Conservation (phyloP, 2,113 vertebrate species). For the Rhipidura dahli region DNA sequence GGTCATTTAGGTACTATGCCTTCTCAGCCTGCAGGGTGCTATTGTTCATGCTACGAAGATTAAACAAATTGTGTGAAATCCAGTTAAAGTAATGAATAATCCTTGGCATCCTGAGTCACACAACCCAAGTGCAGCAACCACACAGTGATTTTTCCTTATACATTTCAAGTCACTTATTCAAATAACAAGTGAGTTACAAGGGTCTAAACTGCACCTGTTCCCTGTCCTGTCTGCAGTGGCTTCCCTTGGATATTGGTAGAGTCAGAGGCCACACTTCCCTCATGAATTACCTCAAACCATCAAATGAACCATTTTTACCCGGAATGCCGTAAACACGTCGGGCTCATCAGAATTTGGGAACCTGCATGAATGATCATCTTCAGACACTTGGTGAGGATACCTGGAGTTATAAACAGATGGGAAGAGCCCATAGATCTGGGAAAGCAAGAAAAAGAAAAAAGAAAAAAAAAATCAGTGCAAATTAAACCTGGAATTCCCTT, state of each 20-base stretch:
- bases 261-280: background rate
- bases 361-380: background rate
- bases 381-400: slow-evolving; percentile 22
- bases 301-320: slow-evolving; percentile 34
- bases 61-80: background rate
- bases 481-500: background rate
- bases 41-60: background rate
- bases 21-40: background rate
- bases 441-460: background rate
- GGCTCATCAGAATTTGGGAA: background rate
- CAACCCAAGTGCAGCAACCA: background rate
- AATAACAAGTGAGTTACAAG: background rate
- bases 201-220: background rate
- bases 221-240: background rate
- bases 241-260: background rate
- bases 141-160: background rate
- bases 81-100: background rate
- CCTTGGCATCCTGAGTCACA: background rate
- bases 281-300: background rate
- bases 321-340: slow-evolving; percentile 47
- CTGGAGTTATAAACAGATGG: background rate
- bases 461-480: background rate
- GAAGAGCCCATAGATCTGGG: slow-evolving; percentile 51
- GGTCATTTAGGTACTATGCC: background rate
- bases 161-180: background rate